Conservation (phyloP, 2,888 invertebrate species). For the Polyploca ridens region DNA sequence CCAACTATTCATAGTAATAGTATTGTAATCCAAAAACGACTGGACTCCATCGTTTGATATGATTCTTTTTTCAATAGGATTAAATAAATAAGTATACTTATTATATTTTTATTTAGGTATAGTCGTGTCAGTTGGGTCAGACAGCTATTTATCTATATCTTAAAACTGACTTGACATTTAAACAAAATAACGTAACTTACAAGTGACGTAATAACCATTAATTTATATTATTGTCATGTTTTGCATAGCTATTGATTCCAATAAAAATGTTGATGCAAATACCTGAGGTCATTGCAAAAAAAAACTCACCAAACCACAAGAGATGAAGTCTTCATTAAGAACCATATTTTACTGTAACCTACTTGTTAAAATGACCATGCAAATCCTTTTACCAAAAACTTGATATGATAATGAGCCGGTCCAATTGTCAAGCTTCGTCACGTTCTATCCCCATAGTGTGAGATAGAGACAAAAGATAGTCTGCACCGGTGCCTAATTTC, state of each 20-base stretch:
- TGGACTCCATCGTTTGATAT: too few species aligned
- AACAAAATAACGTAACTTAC: neutral
- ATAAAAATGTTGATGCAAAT: neutral
- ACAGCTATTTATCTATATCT: too few species aligned
- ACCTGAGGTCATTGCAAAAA: neutral
- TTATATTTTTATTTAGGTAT: too few species aligned
- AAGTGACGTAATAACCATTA: neutral
- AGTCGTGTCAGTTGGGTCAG: neutral
- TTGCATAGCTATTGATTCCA: neutral
- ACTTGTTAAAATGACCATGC: constrained; percentile 10
- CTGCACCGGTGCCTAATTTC: constrained; percentile 41
- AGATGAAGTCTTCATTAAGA: constrained; percentile 4
- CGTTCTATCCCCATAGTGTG: constrained; percentile 36
- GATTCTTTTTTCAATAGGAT: too few species aligned
- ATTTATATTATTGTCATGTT: neutral
- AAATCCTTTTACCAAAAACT: constrained; percentile 15
- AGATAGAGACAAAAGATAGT: constrained; percentile 41
- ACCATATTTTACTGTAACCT: constrained; percentile 10
- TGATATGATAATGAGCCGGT: constrained; percentile 25
- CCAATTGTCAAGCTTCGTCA: constrained; percentile 34
- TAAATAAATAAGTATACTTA: too few species aligned
- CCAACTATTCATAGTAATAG: too few species aligned
- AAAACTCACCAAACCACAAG: neutral
- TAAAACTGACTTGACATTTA: too few species aligned
- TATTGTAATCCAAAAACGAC: too few species aligned